phyloP scores from a whole-genome alignment of 2,113 vertebrate genomes.

The Pristiophorus japonicus region DNA sequence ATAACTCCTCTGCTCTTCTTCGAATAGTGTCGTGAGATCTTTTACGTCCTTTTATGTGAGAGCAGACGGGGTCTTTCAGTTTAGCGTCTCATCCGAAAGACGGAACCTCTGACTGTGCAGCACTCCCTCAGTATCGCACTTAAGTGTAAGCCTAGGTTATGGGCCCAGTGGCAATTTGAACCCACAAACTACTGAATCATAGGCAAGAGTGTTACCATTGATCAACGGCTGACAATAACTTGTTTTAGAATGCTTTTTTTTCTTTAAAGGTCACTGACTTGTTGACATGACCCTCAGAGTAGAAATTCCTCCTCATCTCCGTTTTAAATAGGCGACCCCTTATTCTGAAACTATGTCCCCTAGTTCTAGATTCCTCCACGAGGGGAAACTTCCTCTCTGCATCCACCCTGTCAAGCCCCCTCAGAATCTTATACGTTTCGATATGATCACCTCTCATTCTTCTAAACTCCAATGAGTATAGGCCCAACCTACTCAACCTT shows the following conservation, averaged over 20 bases:
- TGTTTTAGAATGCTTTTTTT: background rate
- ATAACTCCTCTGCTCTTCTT: background rate
- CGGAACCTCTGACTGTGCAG: background rate
- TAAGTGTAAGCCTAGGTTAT: background rate
- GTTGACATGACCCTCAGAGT: no score
- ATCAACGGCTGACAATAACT: background rate
- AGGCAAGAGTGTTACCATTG: background rate
- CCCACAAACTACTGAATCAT: background rate
- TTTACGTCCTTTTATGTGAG: background rate
- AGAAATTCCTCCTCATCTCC: no score
- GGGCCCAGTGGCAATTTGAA: background rate
- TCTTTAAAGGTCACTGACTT: no score
- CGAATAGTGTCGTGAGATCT: background rate
- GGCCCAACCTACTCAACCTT: no score
- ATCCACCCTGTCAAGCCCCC: no score
- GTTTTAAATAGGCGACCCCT: no score
- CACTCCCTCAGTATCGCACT: background rate
- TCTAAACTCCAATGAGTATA: no score
- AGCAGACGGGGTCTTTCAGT: background rate
- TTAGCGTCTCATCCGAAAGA: background rate
- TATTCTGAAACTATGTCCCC: no score
- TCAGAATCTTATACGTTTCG: no score
- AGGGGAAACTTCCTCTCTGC: no score
- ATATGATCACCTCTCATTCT: no score
- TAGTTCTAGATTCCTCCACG: no score